Conservation (phyloP, 2,888 invertebrate species). For the Phyllotreta cruciferae region DNA sequence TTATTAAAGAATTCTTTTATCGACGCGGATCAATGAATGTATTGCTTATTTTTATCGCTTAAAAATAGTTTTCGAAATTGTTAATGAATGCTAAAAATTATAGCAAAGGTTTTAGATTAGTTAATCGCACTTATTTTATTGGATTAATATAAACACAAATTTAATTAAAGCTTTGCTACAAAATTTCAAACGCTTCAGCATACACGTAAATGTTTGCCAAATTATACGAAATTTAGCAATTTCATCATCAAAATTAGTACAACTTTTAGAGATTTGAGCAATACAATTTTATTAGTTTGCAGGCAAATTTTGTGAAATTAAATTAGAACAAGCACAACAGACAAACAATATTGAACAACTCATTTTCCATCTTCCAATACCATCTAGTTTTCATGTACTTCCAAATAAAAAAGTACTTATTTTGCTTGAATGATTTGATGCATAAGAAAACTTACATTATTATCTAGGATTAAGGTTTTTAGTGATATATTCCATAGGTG, state of each 20-base stretch:
- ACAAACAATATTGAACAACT: not conserved
- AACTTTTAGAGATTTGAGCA: no score
- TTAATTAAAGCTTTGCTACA: not conserved
- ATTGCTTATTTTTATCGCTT: no score
- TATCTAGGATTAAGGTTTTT: constrained; percentile 15
- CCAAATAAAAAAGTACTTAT: not conserved
- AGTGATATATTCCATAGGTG: constrained; percentile 18
- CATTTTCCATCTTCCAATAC: not conserved
- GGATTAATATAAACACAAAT: not conserved
- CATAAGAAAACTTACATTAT: constrained; percentile 11
- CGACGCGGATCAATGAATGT: no score
- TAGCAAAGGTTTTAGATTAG: no score
- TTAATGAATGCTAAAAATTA: no score
- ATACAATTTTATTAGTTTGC: no score
- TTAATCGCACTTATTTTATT: no score
- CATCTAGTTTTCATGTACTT: not conserved
- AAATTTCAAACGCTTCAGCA: constrained; percentile 1
- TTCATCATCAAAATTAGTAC: no score
- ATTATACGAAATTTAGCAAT: not conserved
- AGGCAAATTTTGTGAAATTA: no score
- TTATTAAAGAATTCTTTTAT: no score
- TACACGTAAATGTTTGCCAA: constrained; percentile 2
- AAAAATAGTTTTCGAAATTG: no score
- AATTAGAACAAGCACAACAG: not conserved
- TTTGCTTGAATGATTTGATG: constrained; percentile 5